Conservation (phyloP, 2,113 vertebrate genomes). For the Odontesthes bonariensis region DNA sequence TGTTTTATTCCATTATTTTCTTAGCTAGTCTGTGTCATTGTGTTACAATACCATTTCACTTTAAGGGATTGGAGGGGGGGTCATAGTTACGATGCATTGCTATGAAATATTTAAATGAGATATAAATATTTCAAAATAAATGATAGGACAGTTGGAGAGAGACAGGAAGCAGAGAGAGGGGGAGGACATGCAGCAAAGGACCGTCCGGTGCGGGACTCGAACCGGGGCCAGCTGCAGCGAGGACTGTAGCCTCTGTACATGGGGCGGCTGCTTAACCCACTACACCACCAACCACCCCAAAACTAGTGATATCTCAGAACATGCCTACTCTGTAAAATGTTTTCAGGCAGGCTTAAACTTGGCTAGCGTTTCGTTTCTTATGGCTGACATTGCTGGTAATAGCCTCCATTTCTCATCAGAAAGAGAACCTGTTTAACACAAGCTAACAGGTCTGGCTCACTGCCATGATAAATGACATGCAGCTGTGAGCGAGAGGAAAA, state of each 20-base stretch:
- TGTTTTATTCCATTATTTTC: too few species aligned
- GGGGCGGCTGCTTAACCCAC: too few species aligned
- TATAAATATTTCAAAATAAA: background rate
- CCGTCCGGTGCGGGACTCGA: too few species aligned
- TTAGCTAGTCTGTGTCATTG: too few species aligned
- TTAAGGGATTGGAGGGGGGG: too few species aligned
- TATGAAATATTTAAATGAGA: background rate
- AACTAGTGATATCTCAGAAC: slow-evolving; percentile 1
- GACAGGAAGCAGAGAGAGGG: too few species aligned
- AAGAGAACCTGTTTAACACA: slow-evolving; percentile 41
- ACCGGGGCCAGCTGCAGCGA: too few species aligned
- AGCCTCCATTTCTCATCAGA: slow-evolving; percentile 72
- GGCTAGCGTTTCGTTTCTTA: slow-evolving; percentile 71
- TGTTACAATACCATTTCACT: too few species aligned
- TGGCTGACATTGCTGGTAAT: slow-evolving; percentile 72
- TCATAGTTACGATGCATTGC: background rate
- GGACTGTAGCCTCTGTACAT: too few species aligned
- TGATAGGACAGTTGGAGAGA: too few species aligned
- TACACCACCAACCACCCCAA: too few species aligned
- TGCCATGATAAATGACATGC: slow-evolving; percentile 56
- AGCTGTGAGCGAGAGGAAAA: slow-evolving; percentile 37
- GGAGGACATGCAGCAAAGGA: too few species aligned
- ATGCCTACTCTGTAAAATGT: background rate
- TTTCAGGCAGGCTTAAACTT: slow-evolving; percentile 27
- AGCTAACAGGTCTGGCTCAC: slow-evolving; percentile 52